These are phyloP conservation scores for Papilio glaucus DNA, from an alignment of 1,140 invertebrate species.

Conservation along the genomic window DNA sequence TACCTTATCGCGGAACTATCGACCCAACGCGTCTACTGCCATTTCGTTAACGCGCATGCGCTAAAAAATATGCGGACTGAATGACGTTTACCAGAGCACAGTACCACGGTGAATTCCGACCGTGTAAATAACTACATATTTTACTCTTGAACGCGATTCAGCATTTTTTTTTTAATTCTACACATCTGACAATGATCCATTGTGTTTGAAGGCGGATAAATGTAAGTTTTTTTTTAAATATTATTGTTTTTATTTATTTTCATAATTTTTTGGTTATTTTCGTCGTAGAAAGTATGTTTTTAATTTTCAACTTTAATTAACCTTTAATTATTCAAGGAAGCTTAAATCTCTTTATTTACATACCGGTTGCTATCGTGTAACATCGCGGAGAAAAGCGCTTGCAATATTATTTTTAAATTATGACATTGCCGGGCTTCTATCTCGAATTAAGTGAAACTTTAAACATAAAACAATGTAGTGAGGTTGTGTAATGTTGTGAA, in stretches of 20 bases:
- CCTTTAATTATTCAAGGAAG: not conserved
- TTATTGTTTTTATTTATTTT: not conserved
- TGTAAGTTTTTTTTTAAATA: conserved; percentile 26
- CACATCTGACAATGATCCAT: conserved; percentile 16
- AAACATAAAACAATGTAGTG: no score
- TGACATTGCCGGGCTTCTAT: no score
- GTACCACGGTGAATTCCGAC: conserved; percentile 52
- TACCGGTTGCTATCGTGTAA: not conserved
- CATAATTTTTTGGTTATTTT: not conserved
- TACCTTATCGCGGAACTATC: conserved; percentile 67
- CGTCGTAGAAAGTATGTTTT: not conserved
- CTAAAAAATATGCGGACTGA: conserved; percentile 61
- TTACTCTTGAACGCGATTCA: conserved; percentile 20
- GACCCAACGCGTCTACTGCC: conserved; percentile 55
- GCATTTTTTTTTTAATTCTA: conserved; percentile 34
- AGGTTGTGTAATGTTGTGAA: no score
- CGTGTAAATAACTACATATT: conserved; percentile 67
- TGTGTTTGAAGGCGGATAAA: conserved; percentile 28
- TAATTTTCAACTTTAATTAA: not conserved
- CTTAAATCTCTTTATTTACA: not conserved
- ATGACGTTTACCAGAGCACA: conserved; percentile 63
- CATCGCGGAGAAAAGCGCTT: not conserved
- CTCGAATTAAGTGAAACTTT: no score
- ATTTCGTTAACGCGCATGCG: conserved; percentile 62
- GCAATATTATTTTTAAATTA: no score